phyloP scores from a whole-genome alignment of 2,888 invertebrate genomes.

The Leucania comma region DNA sequence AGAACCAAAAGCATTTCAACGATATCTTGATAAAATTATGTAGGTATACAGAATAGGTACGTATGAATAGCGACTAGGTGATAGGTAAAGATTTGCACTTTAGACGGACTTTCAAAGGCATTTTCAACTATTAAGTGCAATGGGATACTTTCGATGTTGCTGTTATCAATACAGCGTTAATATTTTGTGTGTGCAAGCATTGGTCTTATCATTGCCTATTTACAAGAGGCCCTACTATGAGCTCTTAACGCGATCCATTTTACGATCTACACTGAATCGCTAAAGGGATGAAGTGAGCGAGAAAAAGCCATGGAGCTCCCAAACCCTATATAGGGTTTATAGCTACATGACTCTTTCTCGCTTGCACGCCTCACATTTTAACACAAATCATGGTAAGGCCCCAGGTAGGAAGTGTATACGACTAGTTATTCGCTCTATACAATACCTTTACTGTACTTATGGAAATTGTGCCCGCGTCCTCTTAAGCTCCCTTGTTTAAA shows the following conservation, averaged over 20 bases:
- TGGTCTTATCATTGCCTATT: no score
- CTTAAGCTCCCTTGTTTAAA: conserved; percentile 26
- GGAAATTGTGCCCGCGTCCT: conserved; percentile 39
- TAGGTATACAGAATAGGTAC: not conserved
- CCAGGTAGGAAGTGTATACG: not conserved
- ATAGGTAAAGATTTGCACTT: not conserved
- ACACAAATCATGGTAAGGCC: no score
- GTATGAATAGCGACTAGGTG: not conserved
- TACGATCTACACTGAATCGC: no score
- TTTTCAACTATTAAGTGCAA: not conserved
- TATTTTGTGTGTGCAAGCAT: not conserved
- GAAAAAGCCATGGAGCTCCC: no score
- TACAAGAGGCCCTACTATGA: no score
- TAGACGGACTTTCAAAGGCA: not conserved
- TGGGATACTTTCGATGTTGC: not conserved
- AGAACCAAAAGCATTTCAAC: not conserved
- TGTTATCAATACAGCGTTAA: not conserved
- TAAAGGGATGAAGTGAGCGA: no score
- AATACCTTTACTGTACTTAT: conserved; percentile 24
- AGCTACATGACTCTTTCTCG: no score
- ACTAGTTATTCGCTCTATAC: conserved; percentile 3
- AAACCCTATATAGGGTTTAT: no score
- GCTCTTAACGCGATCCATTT: no score
- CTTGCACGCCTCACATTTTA: no score
- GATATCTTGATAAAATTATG: not conserved